These are phyloP conservation scores for Hirtodrosophila duncani DNA, from an alignment of 2,888 invertebrate genomes.

Conservation along the genomic window DNA sequence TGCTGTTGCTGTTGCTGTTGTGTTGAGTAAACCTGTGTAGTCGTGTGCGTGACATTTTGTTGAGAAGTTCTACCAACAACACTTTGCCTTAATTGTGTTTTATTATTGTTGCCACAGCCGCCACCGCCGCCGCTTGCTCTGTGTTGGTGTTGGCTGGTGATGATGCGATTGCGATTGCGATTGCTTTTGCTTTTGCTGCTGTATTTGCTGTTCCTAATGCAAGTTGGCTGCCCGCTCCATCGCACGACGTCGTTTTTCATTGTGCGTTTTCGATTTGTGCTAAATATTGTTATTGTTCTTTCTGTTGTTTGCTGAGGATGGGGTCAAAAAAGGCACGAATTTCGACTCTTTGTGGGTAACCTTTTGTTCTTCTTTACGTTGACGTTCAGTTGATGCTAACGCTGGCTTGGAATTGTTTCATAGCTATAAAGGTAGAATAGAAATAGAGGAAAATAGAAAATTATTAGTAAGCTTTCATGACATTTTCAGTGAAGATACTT, in stretches of 20 bases:
- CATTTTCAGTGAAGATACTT: too few species aligned
- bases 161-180: constrained; percentile 17
- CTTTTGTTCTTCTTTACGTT: neutral
- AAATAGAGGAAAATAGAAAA: too few species aligned
- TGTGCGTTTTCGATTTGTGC: constrained; percentile 61
- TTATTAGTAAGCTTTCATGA: too few species aligned
- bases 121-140: too few species aligned
- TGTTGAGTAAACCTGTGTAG: constrained; percentile 24
- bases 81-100: constrained; percentile 37
- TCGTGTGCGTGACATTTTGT: constrained; percentile 16
- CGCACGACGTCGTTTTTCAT: constrained; percentile 78
- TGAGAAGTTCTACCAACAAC: constrained; percentile 45
- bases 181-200: constrained; percentile 10
- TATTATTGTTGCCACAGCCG: constrained; percentile 16
- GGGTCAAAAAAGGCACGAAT: neutral
- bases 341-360: neutral
- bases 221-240: constrained; percentile 70
- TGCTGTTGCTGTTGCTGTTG: constrained; percentile 1
- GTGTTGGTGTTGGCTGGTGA: constrained; percentile 16
- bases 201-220: constrained; percentile 28
- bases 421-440: too few species aligned
- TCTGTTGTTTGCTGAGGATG: constrained; percentile 13
- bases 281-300: constrained; percentile 10
- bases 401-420: too few species aligned
- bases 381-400: too few species aligned